Percentiles rank a stretch among this genome's conserved stretches.
Conservation (phyloP, 2,113 vertebrate genomes). For the Apodemus speciosus region DNA sequence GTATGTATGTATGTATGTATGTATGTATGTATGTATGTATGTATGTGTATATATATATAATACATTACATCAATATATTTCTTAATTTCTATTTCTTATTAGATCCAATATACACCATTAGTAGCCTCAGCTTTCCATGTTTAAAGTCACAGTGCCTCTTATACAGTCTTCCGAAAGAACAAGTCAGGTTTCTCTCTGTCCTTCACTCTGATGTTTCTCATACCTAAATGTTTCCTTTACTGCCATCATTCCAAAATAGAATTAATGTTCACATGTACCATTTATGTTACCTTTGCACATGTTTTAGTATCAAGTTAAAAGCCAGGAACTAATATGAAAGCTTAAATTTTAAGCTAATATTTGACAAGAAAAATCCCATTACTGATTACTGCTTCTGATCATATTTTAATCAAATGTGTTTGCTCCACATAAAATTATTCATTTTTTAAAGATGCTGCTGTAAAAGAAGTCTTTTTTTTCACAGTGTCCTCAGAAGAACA, state of each 20-base stretch:
- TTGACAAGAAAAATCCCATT: background rate
- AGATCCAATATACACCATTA: no score
- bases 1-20: no score
- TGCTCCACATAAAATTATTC: background rate
- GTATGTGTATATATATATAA: no score
- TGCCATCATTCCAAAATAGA: background rate
- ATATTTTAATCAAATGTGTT: background rate
- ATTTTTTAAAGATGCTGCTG: background rate
- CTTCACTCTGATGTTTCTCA: background rate
- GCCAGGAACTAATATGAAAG: background rate
- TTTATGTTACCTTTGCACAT: background rate
- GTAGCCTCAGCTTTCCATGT: background rate
- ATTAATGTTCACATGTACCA: background rate
- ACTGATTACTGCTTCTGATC: background rate
- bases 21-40: no score
- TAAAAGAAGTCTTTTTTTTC: background rate
- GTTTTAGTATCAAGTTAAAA: background rate
- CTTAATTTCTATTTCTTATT: background rate
- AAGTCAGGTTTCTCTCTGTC: background rate
- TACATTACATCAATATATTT: background rate
- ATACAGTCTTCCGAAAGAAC: background rate
- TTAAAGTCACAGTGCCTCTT: background rate
- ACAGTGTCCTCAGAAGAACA: constrained; percentile 19
- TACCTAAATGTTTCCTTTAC: background rate
- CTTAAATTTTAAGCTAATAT: background rate